phyloP scores from a whole-genome alignment of 2,888 invertebrate genomes.

The Gerris lacustris region DNA sequence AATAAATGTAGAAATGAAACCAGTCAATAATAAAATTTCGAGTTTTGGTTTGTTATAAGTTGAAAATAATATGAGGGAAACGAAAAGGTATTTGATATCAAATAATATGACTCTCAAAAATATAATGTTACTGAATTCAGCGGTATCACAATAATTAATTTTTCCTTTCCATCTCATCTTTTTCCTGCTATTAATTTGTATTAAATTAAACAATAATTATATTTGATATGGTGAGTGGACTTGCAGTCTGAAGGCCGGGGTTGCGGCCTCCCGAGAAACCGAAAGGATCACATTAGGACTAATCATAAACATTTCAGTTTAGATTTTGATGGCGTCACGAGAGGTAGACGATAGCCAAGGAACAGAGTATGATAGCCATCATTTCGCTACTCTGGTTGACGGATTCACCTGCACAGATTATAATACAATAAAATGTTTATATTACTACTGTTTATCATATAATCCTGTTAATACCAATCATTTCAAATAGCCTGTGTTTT shows the following conservation, averaged over 20 bases:
- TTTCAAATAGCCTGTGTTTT: too few relatives aligned
- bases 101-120: too few relatives aligned
- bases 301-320: not conserved
- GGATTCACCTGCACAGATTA: not conserved
- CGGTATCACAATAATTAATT: not conserved
- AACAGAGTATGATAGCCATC: not conserved
- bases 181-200: not conserved
- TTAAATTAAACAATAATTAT: not conserved
- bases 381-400: not conserved
- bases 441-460: too few relatives aligned
- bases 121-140: not conserved
- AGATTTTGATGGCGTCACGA: not conserved
- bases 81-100: too few relatives aligned
- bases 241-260: not conserved
- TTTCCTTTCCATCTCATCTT: not conserved
- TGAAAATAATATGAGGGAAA: too few relatives aligned
- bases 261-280: not conserved
- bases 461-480: too few relatives aligned
- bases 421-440: too few relatives aligned
- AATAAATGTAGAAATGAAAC: too few relatives aligned
- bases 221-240: conserved; percentile 3
- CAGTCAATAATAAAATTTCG: too few relatives aligned
- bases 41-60: too few relatives aligned
- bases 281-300: conserved; percentile 5
- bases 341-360: not conserved